Evolutionary conservation across 2,888 invertebrate genomes (phyloP), one percentile per base, ranked within the genome.

Genomic region (Megaustenia siamemsis): DNA sequence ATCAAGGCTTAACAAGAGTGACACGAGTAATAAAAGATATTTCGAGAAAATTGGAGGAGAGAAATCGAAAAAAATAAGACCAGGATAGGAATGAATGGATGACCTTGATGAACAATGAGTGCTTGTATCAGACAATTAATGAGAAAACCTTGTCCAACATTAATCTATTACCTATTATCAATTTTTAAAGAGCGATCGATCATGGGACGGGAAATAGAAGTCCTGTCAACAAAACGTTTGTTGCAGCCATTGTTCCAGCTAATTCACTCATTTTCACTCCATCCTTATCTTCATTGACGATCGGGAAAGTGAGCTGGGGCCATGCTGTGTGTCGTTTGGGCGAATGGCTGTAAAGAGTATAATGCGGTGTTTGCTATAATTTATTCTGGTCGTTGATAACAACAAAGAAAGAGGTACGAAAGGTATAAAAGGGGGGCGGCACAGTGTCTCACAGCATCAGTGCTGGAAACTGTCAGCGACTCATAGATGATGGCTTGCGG

Each of bases 161-260:
- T 56, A 21, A 78, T 78, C 63, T 63, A 78, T 78, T 78, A 78
- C 63, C 63, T 56, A 78, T 63, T 66, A 78, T 78, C 63, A 78
- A 78, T 78, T 78, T 78, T 78, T 78, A 78, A 78, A 78, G 78
- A 63, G 60, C n/a, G 43, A 78, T 78, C 78, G 78, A 78, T 78
- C 60, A 60, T 24, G 63, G n/a, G 15, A 8, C 15, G 53, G 53
- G 73, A 76, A 63, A 78, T 63, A 24, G 78, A 63, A 63, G 49
- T 35, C 78, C 78, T 38, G 63, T 40, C 78, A 78, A 78, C 78
- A 63, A 78, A 73, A 63, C 63, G 63, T 78, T 78, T 78, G 63
- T 78, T 78, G 21, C 38, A 63, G n/a, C 63, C 28, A 60, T 78
- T 78, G 63, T 78, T 63, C 78, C 49, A 66, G 78, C 78, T 38